phyloP scores from a whole-genome alignment of 2,113 vertebrate species.

The Pimephales promelas region DNA sequence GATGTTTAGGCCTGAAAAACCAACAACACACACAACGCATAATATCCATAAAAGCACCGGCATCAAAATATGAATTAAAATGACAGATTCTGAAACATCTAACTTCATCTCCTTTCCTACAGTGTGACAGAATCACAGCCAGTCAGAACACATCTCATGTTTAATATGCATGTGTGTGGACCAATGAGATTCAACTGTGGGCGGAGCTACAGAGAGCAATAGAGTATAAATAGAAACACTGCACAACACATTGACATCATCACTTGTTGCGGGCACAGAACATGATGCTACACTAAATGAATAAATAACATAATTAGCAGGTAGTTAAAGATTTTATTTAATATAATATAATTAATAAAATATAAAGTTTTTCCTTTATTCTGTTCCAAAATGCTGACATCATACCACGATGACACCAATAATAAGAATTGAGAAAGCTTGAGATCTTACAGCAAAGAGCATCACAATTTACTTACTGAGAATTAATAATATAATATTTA shows the following conservation, averaged over 20 bases:
- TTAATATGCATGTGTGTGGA: slow-evolving; percentile 29
- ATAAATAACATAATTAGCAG: background rate
- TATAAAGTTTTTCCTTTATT: too few relatives aligned
- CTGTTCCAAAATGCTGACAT: too few relatives aligned
- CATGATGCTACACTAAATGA: too few relatives aligned
- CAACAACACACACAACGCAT: background rate
- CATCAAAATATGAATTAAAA: background rate
- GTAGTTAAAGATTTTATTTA: background rate
- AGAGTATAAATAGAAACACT: too few relatives aligned
- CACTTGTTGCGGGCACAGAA: too few relatives aligned
- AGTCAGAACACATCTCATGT: background rate
- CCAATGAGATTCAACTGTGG: slow-evolving; percentile 41
- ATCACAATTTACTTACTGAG: too few relatives aligned
- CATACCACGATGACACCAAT: too few relatives aligned
- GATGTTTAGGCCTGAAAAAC: too few relatives aligned
- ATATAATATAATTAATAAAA: background rate
- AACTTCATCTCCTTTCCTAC: background rate
- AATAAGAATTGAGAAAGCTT: too few relatives aligned
- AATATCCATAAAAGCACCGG: background rate
- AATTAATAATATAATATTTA: too few relatives aligned
- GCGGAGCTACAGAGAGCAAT: background rate
- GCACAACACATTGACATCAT: too few relatives aligned
- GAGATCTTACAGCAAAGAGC: too few relatives aligned
- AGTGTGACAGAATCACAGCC: background rate
- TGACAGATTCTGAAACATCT: background rate